phyloP scores from a whole-genome alignment of 2,113 vertebrate species.

The Reinhardtius hippoglossoides region DNA sequence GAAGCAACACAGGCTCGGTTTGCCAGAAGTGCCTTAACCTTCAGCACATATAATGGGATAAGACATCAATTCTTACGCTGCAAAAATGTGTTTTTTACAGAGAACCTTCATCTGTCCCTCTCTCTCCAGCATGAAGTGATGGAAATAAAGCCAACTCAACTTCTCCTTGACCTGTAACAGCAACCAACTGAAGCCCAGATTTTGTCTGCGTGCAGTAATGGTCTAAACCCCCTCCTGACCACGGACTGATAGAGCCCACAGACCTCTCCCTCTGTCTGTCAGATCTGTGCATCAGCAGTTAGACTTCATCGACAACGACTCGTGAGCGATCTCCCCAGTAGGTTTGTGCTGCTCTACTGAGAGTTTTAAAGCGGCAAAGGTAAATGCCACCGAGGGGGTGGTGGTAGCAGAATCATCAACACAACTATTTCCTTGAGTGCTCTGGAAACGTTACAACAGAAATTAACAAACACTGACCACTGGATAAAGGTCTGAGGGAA shows the following conservation, averaged over 20 bases:
- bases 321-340: too few relatives aligned
- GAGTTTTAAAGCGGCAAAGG: too few relatives aligned
- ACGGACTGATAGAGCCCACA: constrained; percentile 2
- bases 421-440: not conserved
- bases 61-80: constrained; percentile 9
- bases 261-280: not conserved
- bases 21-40: not conserved
- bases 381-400: too few relatives aligned
- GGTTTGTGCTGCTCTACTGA: too few relatives aligned
- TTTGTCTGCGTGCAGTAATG: not conserved
- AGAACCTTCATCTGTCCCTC: not conserved
- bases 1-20: not conserved
- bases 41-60: constrained; percentile 11
- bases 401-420: not conserved
- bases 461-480: too few relatives aligned
- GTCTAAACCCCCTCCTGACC: constrained; percentile 16
- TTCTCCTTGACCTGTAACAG: constrained; percentile 18
- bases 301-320: not conserved
- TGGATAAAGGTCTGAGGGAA: too few relatives aligned
- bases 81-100: constrained; percentile 1
- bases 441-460: too few relatives aligned
- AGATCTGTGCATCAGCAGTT: too few relatives aligned
- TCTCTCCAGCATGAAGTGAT: not conserved
- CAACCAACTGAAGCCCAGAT: not conserved
- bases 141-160: not conserved